A percentile compares a stretch with the other conserved stretches of the same genome.
These are phyloP conservation scores for Biston betularia DNA, from an alignment of 2,888 invertebrate species.

Conservation along the genomic window DNA sequence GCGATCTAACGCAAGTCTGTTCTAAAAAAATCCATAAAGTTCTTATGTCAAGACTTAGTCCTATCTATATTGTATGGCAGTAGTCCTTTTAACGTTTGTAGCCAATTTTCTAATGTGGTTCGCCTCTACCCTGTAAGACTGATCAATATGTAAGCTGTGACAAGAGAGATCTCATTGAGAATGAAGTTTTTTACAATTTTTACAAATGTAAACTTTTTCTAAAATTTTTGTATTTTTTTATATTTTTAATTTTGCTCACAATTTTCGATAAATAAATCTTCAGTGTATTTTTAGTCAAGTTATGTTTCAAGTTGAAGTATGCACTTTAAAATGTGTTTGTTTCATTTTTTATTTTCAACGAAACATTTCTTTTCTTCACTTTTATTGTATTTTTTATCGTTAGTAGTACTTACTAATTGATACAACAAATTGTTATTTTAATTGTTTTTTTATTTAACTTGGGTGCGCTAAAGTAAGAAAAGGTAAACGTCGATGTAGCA, in stretches of 20 bases:
- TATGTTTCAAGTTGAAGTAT: too few relatives aligned
- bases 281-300: neutral
- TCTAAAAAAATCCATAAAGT: too few relatives aligned
- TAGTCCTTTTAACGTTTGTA: conserved; percentile 1
- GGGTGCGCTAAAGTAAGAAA: neutral
- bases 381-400: neutral
- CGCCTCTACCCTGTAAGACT: conserved; percentile 13
- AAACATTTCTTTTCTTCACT: too few relatives aligned
- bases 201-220: conserved; percentile 1
- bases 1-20: too few relatives aligned
- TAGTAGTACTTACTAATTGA: neutral
- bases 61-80: neutral
- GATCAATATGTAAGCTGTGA: conserved; percentile 5
- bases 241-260: neutral
- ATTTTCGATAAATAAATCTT: neutral
- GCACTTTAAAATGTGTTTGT: too few relatives aligned
- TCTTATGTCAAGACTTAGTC: too few relatives aligned
- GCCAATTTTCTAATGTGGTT: conserved; percentile 7
- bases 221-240: neutral
- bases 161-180: conserved; percentile 17
- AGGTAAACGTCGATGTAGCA: neutral
- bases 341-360: too few relatives aligned
- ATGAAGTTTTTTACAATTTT: conserved; percentile 14
- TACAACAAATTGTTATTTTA: neutral
- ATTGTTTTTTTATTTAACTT: neutral